Conservation (phyloP, 2,888 invertebrate genomes). For the Chrysina gloriosa region DNA sequence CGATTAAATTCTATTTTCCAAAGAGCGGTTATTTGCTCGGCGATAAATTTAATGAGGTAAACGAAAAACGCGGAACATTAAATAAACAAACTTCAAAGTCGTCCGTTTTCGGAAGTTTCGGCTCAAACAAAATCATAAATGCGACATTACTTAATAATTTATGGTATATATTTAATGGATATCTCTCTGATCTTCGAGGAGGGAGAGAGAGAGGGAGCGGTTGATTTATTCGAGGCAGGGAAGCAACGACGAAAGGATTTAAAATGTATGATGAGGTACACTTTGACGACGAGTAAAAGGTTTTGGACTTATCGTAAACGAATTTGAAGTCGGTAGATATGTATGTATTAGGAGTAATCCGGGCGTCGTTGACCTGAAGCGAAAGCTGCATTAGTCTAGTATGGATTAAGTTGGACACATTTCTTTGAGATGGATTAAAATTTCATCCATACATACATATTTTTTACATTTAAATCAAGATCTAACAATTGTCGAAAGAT, state of each 20-base stretch:
- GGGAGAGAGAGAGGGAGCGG: background rate
- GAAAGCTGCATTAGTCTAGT: no score
- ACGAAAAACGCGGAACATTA: constrained; percentile 15
- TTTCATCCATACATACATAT: no score
- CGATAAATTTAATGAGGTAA: constrained; percentile 19
- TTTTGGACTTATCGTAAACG: no score
- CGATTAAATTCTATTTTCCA: constrained; percentile 16
- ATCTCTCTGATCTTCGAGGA: background rate
- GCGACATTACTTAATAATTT: constrained; percentile 33
- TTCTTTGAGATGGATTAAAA: no score
- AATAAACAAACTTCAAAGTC: constrained; percentile 24
- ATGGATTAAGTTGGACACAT: no score
- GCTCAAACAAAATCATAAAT: constrained; percentile 27
- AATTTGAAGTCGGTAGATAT: no score
- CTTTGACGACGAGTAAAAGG: no score
- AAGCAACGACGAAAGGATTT: background rate
- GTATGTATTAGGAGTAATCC: no score
- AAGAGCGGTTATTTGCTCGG: constrained; percentile 4
- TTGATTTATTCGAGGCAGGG: background rate
- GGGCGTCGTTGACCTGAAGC: no score
- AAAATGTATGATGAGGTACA: background rate
- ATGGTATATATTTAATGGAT: constrained; percentile 6
- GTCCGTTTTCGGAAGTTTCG: background rate
- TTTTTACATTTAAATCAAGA: no score
- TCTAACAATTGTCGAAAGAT: no score